phyloP scores from a whole-genome alignment of 2,888 invertebrate genomes.

The Mesodorylaimus sp. region DNA sequence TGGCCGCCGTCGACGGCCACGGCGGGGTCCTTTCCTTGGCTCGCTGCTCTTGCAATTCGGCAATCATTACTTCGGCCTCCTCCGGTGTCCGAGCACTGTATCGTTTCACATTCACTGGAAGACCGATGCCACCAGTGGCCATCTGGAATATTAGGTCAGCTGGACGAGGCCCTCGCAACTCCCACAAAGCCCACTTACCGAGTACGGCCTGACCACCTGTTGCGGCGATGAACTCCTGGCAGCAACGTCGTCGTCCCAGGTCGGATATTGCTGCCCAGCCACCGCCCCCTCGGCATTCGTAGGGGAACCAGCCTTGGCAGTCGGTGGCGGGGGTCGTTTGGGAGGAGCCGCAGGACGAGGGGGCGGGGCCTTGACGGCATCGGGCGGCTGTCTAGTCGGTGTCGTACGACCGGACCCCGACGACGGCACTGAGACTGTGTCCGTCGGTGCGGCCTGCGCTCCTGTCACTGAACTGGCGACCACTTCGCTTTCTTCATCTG shows the following conservation, averaged over 20 bases:
- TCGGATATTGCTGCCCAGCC: no score
- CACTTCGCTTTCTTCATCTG: neutral
- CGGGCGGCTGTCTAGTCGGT: neutral
- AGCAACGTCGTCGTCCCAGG: no score
- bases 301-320: no score
- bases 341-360: neutral
- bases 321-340: neutral
- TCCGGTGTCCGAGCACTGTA: slow-evolving; percentile 24
- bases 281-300: no score
- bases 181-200: no score
- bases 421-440: neutral
- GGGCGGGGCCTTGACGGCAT: neutral
- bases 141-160: neutral
- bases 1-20: slow-evolving; percentile 11
- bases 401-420: neutral
- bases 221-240: no score
- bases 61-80: slow-evolving; percentile 29
- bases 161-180: no score
- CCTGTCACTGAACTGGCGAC: neutral
- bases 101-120: slow-evolving; percentile 30
- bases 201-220: no score
- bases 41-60: slow-evolving; percentile 19
- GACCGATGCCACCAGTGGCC: slow-evolving; percentile 20
- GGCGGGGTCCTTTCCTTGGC: neutral
- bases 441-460: neutral